phyloP scores from a whole-genome alignment of 2,888 invertebrate genomes.

The Drosophila paracracens region DNA sequence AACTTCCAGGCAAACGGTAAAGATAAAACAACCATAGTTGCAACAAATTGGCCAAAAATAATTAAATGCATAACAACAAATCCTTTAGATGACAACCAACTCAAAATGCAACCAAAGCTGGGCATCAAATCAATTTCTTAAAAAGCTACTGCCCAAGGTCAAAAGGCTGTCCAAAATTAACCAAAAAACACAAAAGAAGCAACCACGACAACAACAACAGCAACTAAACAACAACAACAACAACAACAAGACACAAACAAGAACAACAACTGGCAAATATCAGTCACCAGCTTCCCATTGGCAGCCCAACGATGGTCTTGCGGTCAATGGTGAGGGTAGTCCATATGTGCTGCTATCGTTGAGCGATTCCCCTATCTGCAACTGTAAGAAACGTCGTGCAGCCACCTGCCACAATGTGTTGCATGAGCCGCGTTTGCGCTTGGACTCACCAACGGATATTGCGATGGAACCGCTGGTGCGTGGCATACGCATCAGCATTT shows the following conservation, averaged over 20 bases:
- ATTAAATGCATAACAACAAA: neutral
- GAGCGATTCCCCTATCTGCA: conserved; percentile 4
- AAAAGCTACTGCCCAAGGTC: conserved; percentile 16
- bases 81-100: conserved; percentile 44
- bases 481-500: conserved; percentile 73
- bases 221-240: neutral
- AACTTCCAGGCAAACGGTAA: conserved; percentile 33
- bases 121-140: conserved; percentile 36
- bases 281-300: conserved; percentile 6
- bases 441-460: conserved; percentile 24
- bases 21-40: too few species aligned
- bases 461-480: conserved; percentile 37
- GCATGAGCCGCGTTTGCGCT: conserved; percentile 15
- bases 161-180: conserved; percentile 27
- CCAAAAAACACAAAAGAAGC: neutral
- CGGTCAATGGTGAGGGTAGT: conserved; percentile 1
- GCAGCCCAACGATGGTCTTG: conserved; percentile 1
- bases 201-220: neutral
- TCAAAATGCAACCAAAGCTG: conserved; percentile 37
- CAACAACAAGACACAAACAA: neutral
- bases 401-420: conserved; percentile 55
- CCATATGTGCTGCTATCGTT: conserved; percentile 48
- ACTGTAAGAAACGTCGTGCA: neutral
- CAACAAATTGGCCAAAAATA: neutral
- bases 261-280: neutral